Evolutionary conservation across 2,888 invertebrate species (phyloP).

Genomic region (Chironomus tentans): DNA sequence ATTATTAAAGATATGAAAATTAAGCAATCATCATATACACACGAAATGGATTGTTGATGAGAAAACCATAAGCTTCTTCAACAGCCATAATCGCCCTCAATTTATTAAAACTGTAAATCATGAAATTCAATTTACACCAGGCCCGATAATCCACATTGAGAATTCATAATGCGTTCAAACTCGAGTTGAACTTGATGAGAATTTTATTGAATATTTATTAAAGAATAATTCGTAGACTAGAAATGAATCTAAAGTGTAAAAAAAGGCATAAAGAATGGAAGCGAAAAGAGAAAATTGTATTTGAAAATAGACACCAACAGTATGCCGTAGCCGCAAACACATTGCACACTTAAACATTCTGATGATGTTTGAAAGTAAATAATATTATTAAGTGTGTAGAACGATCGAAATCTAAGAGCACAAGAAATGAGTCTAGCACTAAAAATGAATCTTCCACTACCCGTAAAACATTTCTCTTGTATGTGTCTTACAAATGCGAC

Average conservation of each 20-base stretch:
- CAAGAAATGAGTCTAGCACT: neutral
- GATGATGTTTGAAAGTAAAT: neutral
- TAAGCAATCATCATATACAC: too few species aligned
- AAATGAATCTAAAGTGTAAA: neutral
- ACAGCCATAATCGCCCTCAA: neutral
- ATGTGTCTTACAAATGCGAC: conserved; percentile 5
- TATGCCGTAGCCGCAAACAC: neutral
- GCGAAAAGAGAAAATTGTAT: too few species aligned
- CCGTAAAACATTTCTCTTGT: neutral
- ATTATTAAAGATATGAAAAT: too few species aligned
- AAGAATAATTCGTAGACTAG: neutral
- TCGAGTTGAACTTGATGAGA: neutral
- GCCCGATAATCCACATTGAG: neutral
- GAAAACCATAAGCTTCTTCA: too few species aligned
- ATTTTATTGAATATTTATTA: neutral
- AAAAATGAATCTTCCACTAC: neutral
- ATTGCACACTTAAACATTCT: neutral
- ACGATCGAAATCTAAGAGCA: neutral
- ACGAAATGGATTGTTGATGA: too few species aligned
- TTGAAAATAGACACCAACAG: neutral
- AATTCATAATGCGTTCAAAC: conserved; percentile 2
- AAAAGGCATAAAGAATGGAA: too few species aligned
- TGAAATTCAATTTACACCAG: neutral
- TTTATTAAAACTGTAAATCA: conserved; percentile 13
- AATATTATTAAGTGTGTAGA: neutral